Base-by-base conservation (phyloP, 2,113 vertebrate genomes). In the Axis porcinus region DNA sequence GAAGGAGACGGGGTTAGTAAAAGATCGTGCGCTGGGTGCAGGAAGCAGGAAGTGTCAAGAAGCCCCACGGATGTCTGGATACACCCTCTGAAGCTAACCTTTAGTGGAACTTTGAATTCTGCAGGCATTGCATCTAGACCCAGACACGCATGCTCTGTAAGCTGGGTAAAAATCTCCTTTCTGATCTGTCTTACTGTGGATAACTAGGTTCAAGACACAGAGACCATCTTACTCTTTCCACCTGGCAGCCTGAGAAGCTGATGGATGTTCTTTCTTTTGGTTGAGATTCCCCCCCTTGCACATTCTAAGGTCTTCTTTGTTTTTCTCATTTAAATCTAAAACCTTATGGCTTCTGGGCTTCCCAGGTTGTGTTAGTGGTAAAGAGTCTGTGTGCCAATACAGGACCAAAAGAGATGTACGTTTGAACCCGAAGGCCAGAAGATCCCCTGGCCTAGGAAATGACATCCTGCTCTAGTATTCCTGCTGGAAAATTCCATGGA, bases 261-360 rank as follows among this genome's bases (percentile, higher is more conserved):
- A 21, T n/a, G 11, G 27, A 21, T n/a, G 11, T 58, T 76, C 27
- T 57, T 58, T 43, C 40, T 74, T 92, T 15, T 19, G 14, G 3
- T 30, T 54, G 7, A 62, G 36, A 43, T 30, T 14, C 14, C 47
- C 85, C 88, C 23, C 27, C 36, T 43, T 12, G 23, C 23, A 43
- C 36, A 25, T 23, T 27, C 33, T 4, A 1, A 5, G 58, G 8
- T 30, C 43, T 52, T 86, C 58, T 84, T 86, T 40, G 3, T 16
- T 89, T 92, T n/a, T 43, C 23, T 93, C 28, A 36, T 67, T 79
- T 67, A 76, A 52, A 45, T 47, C 27, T 43, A 91, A 43, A 91
- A 19, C 0, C 1, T n/a, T 13, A 25, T 1, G 10, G 36, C 23
- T 40, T 74, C 67, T 74, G 67, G 67, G 36, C 67, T 74, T 40